A percentile compares a stretch with the other conserved stretches of the same genome.
Evolutionary conservation across 37 sponge, comb jelly and placozoan species (phyloP).

Genomic region (Amphimedon queenslandica): DNA sequence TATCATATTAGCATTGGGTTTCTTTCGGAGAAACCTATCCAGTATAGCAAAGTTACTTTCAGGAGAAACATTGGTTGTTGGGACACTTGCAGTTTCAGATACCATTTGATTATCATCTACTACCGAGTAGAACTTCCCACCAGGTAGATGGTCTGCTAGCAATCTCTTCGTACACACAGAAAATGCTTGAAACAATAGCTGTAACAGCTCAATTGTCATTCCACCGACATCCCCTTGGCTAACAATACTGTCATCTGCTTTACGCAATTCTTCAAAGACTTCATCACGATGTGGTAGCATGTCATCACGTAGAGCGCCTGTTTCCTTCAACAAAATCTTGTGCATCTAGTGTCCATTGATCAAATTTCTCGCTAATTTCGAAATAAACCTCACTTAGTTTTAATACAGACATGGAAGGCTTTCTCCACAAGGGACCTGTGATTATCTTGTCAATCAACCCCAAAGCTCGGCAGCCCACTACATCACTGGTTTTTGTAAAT

Average conservation of each 20-base stretch:
- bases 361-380: constrained; percentile 27
- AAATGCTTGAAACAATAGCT: too few species aligned
- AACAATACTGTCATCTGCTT: too few species aligned
- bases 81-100: constrained; percentile 11
- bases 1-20: constrained; percentile 21
- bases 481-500: too few species aligned
- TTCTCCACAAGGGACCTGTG: too few species aligned
- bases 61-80: constrained; percentile 32
- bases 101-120: background rate
- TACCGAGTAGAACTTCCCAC: constrained; percentile 21
- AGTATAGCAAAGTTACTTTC: constrained; percentile 27
- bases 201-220: constrained; percentile 20
- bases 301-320: too few species aligned
- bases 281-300: too few species aligned
- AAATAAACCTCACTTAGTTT: constrained; percentile 16
- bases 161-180: too few species aligned
- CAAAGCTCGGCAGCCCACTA: too few species aligned
- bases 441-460: too few species aligned
- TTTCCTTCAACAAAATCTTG: background rate
- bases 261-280: background rate
- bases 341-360: constrained; percentile 19
- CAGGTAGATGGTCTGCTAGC: too few species aligned
- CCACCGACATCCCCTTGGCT: too few species aligned
- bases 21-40: constrained; percentile 11
- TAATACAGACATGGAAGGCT: too few species aligned